Base-by-base conservation (phyloP, 2,113 vertebrate species). In the Panthera tigris region DNA sequence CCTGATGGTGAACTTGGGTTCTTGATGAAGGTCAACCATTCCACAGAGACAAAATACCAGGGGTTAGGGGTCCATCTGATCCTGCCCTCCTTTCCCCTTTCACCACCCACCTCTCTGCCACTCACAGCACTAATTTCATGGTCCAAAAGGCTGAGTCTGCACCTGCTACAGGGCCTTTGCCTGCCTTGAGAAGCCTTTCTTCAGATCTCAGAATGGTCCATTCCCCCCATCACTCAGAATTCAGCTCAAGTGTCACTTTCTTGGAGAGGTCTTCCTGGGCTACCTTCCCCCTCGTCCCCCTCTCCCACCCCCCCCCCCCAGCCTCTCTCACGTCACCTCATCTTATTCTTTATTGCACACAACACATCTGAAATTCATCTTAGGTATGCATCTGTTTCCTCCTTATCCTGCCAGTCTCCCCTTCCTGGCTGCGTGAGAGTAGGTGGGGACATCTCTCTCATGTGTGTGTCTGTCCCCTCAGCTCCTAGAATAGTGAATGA, bases 281-380 rank as follows among this genome's bases (percentile, higher is more conserved):
- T 88, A 50, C 39, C 91, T 71, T 85, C 31, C 19, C 21, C 6
- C 39, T 50, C 57, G 55, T 71, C 14, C 74, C 6, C 3, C 2
- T 3, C 21, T 73, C 31, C 12, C 33, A 71, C 69, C 68, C 65
- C 52, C 55, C 69, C 68, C 65, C 61, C 55, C 45, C 5, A 31
- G 12, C 57, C 31, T 55, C 39, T n/a, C 89, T 74, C 48, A 1
- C 31, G 23, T 52, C 25, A 27, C 68, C 82, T 95, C 79, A 1
- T 93, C 74, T 96, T 86, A 41, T 79, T 39, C 96, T 97, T 79
- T 27, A 89, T 45, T 74, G 39, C 73, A 63, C 68, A 82, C 9
- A 65, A 13, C 41, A 39, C 19, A 50, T 74, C 57, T 71, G 85
- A 96, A 85, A 81, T 88, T 50, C 66, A 36, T 36, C 71, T 82